Evolutionary conservation across 2,797 vertebrate species (phyloP), one percentile per base, ranked within the genome.

Genomic region (Sylvilagus floridanus): DNA sequence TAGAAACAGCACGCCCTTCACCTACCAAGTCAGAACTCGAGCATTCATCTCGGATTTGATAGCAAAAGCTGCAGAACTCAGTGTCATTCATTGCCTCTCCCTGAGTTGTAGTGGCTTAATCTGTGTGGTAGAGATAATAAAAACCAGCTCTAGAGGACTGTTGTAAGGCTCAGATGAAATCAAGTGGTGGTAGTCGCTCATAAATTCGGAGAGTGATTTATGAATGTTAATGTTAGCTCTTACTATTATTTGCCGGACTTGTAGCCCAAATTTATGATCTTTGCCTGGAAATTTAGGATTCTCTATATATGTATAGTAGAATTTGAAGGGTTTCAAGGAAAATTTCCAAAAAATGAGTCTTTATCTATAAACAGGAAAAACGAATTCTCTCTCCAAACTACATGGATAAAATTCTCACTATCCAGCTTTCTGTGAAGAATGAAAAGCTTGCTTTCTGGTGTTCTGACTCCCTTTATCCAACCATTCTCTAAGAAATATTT

Each of bases 401-500:
- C 24, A 68, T 65, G 47, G 72, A 13, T 32, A 28, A 78, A 82
- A n/a, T 13, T 42, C 21, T n/a, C n/a, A 75, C 62, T 82, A 32
- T 88, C 22, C 1, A 0, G 52, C 19, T 19, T 14, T 0, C n/a
- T 84, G 62, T 5, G 5, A 35, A 22, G 35, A 17, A 81, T 26
- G 32, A 88, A 87, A 78, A 63, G 32, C 30, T 4, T 68, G 32
- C 73, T 75, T 93, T 78, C 73, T 90, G 21, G 21, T 68, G 24
- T 35, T 78, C 28, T 62, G 30, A 4, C 24, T 28, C 50, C 19
- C 37, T 68, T 85, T 72, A 75, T 50, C 0, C 35, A 5, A 6
- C 76, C n/a, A 62, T 77, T 57, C 17, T 90, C 77, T 79, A 60
- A 13, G 32, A 96, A 75, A 78, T 78, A n/a, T 42, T 86, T 84